A percentile compares a stretch with the other conserved stretches of the same genome.
These are phyloP conservation scores for Peucedramus taeniatus DNA, from an alignment of 2,113 vertebrate species.

Conservation along the genomic window DNA sequence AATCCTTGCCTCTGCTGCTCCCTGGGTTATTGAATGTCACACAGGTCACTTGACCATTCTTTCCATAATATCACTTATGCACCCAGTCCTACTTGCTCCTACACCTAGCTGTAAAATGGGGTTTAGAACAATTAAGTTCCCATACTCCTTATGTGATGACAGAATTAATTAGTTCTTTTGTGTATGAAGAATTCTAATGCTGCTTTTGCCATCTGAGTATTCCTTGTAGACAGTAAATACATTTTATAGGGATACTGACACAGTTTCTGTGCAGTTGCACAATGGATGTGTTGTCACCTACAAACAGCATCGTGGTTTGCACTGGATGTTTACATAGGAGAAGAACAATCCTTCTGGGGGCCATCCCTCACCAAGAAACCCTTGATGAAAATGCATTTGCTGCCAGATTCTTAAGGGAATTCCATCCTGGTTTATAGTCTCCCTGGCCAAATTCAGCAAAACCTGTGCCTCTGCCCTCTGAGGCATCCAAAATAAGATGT, in stretches of 20 bases:
- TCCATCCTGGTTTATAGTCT: neutral
- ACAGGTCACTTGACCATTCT: neutral
- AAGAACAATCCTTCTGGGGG: neutral
- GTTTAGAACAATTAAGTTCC: neutral
- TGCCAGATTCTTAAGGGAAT: neutral
- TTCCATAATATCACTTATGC: neutral
- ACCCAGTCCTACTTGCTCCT: neutral
- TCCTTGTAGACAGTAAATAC: neutral
- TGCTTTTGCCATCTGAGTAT: neutral
- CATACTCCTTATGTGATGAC: neutral
- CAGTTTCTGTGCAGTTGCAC: neutral
- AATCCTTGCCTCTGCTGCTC: neutral
- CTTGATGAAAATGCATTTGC: neutral
- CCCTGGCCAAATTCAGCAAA: neutral
- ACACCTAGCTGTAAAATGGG: neutral
- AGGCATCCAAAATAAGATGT: neutral
- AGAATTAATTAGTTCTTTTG: slow-evolving; percentile 31
- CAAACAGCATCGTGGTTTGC: neutral
- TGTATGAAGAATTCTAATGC: neutral
- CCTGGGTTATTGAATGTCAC: neutral
- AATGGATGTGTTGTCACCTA: neutral
- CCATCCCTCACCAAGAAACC: neutral
- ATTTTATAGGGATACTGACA: neutral
- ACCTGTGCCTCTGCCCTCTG: neutral
- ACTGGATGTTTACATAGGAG: neutral